Percentiles rank a stretch among this genome's conserved stretches.
phyloP scores from a whole-genome alignment of 2,888 invertebrate species.

The Eristalis arbustorum region DNA sequence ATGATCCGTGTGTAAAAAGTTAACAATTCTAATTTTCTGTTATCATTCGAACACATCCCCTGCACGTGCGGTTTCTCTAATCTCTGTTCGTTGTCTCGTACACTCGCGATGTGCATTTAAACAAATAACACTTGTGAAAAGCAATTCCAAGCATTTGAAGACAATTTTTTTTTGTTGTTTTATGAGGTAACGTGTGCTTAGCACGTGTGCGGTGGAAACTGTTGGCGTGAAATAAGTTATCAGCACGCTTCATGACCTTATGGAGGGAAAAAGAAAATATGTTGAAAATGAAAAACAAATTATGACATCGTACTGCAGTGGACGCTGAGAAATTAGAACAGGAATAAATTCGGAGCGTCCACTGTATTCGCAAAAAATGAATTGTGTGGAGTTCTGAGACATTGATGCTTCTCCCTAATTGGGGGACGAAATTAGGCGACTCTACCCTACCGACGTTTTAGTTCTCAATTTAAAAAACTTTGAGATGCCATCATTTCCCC shows the following conservation, averaged over 20 bases:
- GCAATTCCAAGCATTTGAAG: neutral
- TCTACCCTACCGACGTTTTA: no score
- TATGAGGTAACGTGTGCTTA: neutral
- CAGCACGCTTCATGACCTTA: neutral
- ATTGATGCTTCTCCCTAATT: no score
- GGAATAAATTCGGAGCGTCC: no score
- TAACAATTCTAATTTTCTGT: neutral
- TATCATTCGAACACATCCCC: neutral
- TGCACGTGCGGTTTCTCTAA: neutral
- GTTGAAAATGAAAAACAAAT: no score
- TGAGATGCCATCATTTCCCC: no score
- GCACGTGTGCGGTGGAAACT: neutral
- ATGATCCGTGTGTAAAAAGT: neutral
- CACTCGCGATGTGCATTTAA: neutral
- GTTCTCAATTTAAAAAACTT: no score
- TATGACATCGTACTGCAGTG: no score
- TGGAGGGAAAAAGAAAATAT: neutral
- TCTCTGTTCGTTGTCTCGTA: neutral
- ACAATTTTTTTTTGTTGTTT: neutral
- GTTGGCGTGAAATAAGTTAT: neutral
- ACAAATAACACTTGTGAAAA: neutral
- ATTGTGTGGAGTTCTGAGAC: no score
- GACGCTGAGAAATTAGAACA: no score
- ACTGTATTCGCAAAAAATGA: no score
- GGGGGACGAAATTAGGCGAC: no score